Evolutionary conservation across 2,797 vertebrate species (phyloP), one percentile per base, ranked within the genome.

Genomic region (Eulemur mongoz): DNA sequence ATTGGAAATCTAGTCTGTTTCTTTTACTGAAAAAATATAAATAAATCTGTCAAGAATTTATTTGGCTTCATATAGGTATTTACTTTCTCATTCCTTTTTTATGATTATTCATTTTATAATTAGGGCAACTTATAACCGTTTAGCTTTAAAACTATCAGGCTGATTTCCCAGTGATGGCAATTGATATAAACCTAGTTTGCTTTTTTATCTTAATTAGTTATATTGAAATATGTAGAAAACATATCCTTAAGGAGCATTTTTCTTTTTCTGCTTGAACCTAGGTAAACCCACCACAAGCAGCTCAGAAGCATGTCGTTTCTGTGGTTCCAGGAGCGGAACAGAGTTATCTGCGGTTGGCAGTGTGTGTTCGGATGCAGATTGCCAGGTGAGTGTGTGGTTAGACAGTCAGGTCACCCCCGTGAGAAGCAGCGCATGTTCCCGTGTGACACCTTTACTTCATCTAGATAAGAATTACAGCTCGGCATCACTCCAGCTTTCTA

Each of bases 261-360:
- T 78, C 75, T 90, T 84, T 87, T 88, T 59, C 52, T 94, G 22
- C 67, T 99, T 98, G 97, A 98, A 98, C 97, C 91, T 86, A 99
- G 99, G 99, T 97, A 99, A 99, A 98, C 99, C 99, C 0, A 99
- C 99, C 30, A 99, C 99, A 91, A 99, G 99, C 98, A 99, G 99
- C 98, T 99, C 99, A 0, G 99, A 99, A 82, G 99, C 99, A 0
- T 99, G 99, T 97, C 99, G 99, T 73, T 99, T 99, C 98, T 99
- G 99, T 98, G 99, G 99, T 0, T 99, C 99, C 38, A 99, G 99
- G 97, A 99, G 99, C 38, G 99, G 99, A 83, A 99, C 99, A 0
- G 99, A 99, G 97, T 97, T 99, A 79, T 99, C 99, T 15, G 99
- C 99, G 38, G 99, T 99, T 82, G 99, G 99, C 72, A 99, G 99